Evolutionary conservation across 2,113 vertebrate species (phyloP).

Genomic region (Pelobates fuscus): DNA sequence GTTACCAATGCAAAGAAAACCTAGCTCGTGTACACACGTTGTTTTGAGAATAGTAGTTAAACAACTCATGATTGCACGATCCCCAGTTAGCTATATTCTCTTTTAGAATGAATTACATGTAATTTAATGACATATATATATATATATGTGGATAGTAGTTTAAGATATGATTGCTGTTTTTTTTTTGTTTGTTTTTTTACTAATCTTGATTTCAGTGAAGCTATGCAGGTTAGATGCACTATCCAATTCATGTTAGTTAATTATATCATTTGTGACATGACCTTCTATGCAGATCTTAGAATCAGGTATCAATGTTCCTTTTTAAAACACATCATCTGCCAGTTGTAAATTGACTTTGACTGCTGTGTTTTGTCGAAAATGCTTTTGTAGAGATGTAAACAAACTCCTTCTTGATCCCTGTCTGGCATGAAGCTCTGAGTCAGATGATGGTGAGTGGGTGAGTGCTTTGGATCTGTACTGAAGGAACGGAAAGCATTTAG

Average conservation of each 20-base stretch:
- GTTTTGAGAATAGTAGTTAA: no score
- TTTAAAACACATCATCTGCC: slow-evolving; percentile 30
- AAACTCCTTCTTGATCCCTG: slow-evolving; percentile 29
- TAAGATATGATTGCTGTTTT: no score
- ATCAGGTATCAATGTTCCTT: slow-evolving; percentile 28
- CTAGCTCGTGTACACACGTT: no score
- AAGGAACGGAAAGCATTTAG: slow-evolving; percentile 38
- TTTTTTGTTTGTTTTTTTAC: no score
- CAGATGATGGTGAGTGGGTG: slow-evolving; percentile 41
- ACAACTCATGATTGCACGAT: no score
- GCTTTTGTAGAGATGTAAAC: slow-evolving; percentile 29
- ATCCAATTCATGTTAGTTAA: neutral
- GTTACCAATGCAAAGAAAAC: no score
- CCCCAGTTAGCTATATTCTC: no score
- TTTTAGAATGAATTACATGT: no score
- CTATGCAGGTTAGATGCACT: neutral
- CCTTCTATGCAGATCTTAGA: slow-evolving; percentile 6
- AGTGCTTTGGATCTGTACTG: slow-evolving; percentile 37
- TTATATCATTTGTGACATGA: slow-evolving; percentile 23
- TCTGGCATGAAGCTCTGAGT: slow-evolving; percentile 40
- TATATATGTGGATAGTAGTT: no score
- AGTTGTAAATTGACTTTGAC: slow-evolving; percentile 37
- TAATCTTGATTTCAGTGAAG: no score
- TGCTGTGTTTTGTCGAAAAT: slow-evolving; percentile 28
- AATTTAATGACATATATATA: no score